Evolutionary conservation across 1,140 invertebrate species (phyloP).

Genomic region (Lordiphosa clarofinis): DNA sequence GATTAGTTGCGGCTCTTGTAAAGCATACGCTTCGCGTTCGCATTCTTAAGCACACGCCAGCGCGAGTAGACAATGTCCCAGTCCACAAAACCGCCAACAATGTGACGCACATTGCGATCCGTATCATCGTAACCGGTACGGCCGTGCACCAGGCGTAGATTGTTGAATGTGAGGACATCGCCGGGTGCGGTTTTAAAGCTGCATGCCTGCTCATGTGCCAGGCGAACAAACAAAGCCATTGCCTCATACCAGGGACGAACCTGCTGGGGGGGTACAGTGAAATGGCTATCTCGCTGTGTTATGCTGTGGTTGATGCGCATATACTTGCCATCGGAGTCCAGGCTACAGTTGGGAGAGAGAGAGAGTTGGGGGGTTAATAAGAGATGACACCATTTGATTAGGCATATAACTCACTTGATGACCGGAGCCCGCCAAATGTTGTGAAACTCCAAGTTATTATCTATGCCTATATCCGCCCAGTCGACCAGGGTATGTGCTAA

Average conservation of each 20-base stretch:
- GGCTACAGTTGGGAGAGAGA: slow-evolving; percentile 57
- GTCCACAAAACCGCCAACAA: slow-evolving; percentile 86
- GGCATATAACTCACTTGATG: slow-evolving; percentile 80
- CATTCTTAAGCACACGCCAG: slow-evolving; percentile 78
- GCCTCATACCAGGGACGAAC: slow-evolving; percentile 85
- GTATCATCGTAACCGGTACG: slow-evolving; percentile 83
- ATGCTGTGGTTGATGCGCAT: slow-evolving; percentile 84
- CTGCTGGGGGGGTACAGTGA: slow-evolving; percentile 82
- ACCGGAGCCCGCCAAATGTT: slow-evolving; percentile 83
- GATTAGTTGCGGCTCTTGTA: neutral
- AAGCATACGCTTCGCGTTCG: neutral
- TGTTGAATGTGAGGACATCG: slow-evolving; percentile 85
- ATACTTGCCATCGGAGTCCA: slow-evolving; percentile 81
- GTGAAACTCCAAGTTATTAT: slow-evolving; percentile 82
- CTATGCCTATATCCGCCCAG: slow-evolving; percentile 84
- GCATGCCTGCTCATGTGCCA: slow-evolving; percentile 81
- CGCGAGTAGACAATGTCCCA: slow-evolving; percentile 87
- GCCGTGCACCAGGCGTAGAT: slow-evolving; percentile 84
- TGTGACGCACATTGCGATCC: slow-evolving; percentile 82
- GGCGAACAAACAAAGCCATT: slow-evolving; percentile 81
- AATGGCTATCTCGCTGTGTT: slow-evolving; percentile 84
- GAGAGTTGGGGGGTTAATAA: neutral
- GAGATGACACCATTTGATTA: neutral
- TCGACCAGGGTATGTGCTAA: slow-evolving; percentile 83
- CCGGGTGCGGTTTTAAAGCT: slow-evolving; percentile 84